Evolutionary conservation across 2,113 vertebrate species (phyloP), one percentile per base, ranked within the genome.

Genomic region (Acinonyx jubatus): DNA sequence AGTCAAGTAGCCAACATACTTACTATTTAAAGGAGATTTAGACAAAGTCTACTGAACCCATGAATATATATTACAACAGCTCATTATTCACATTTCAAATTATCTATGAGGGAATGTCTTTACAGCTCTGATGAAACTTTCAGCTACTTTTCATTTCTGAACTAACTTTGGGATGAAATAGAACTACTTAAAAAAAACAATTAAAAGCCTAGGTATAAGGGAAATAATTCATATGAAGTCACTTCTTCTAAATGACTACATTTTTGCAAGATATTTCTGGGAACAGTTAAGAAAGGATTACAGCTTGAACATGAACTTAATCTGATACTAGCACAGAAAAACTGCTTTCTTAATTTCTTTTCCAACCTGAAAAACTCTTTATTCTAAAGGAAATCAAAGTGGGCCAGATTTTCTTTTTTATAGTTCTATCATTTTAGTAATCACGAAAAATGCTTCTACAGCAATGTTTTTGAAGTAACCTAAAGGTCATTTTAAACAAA

Each of bases 401-500:
- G 11, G 16, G 16, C 0, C 13, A 94, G 16, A 90, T 88, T 81
- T 73, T 14, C n/a, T 31, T 91, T 85, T 91, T 25, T 36, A 15
- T 52, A 18, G 0, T 63, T 96, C 5, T 74, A n/a, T 86, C 45
- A 63, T 5, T 13, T 2, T 31, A 31, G 76, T 33, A 89, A 96
- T 69, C n/a, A 63, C n/a, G 16, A 91, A 61, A 96, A 92, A 61
- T 31, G 1, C 3, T 90, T 61, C 80, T 68, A 48, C 13, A 48
- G 74, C 41, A 78, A 78, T 31, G n/a, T 14, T 55, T 97, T 83
- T 48, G 18, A 95, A 85, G 38, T 69, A 65, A 93, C 73, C 16
- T 68, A 76, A 91, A 92, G 45, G 52, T 45, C 14, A 61, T 90
- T 92, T 94, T 41, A 81, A 94, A 90, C 12, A 93, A 93, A 93